Evolutionary conservation across 2,888 invertebrate species (phyloP), one percentile per base, ranked within the genome.

Genomic region (Syrphus vitripennis): DNA sequence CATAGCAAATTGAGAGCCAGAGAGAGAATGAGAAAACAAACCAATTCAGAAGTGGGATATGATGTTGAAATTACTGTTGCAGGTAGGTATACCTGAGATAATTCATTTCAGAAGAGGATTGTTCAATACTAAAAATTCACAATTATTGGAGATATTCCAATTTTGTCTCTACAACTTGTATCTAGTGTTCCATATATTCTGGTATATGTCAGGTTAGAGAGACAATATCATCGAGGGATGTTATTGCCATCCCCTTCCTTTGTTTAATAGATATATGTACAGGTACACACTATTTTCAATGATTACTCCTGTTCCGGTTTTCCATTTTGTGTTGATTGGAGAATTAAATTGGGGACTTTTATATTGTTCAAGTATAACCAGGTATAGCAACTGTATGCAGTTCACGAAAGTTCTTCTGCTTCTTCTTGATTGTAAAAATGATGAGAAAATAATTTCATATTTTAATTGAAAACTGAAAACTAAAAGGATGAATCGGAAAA

Each of bases 401-500:
- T 42, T 45, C 1, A 5, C 1, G 5, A 67, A 61, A 59, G 59
- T 78, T 24, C 29, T 71, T 48, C 57, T 65, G 24, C 42, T 14
- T n/a, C 6, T 9, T 48, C 34, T 34, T 34, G 10, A 10, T 34
- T 3, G 34, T 21, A 12, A 48, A 19, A 53, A 63, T 50, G 71
- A 69, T 63, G 75, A 50, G 71, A 65, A 82, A 86, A 74, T 74
- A 53, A 80, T 80, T 84, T 80, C 61, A 86, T 78, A 74, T 86
- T 86, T 86, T 81, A 86, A 86, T 86, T 86, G 82, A 86, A 86
- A 81, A 86, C 42, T 74, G 48, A 86, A 81, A 82, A 77, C 50
- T 77, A 61, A 82, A 74, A 70, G 72, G 70, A 70, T 76, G 63
- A 72, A 80, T 67, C 12, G 76, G 45, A 84, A 61, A 67, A 21